Conservation (phyloP, 1,140 invertebrate species). For the Xylocopa sonorina region DNA sequence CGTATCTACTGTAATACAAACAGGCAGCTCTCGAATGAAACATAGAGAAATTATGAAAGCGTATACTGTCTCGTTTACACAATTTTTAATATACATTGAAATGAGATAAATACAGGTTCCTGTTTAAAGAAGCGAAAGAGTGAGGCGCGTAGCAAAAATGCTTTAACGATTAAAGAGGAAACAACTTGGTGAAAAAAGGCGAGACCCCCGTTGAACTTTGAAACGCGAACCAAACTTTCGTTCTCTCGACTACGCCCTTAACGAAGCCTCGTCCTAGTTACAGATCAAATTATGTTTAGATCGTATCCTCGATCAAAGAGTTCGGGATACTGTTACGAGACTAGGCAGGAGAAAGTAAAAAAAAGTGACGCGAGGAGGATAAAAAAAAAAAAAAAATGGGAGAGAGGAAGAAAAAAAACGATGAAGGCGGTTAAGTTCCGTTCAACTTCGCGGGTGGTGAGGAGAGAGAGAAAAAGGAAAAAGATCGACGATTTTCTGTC, state of each 20-base stretch:
- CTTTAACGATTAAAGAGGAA: no score
- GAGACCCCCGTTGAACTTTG: no score
- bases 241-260: neutral
- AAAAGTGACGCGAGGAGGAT: neutral
- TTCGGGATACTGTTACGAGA: neutral
- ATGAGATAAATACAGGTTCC: no score
- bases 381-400: neutral
- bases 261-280: neutral
- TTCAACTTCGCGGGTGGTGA: neutral
- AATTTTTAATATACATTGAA: no score
- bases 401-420: neutral
- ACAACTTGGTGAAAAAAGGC: neutral
- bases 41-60: no score
- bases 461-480: neutral
- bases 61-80: no score
- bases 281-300: neutral
- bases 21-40: no score
- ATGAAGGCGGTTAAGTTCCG: neutral
- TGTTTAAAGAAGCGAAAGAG: no score
- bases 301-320: conserved; percentile 4
- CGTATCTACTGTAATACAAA: no score
- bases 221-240: neutral
- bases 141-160: no score
- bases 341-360: neutral
- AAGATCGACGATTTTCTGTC: conserved; percentile 35